phyloP scores from a whole-genome alignment of 1,140 invertebrate species.

The Trinorchestia longiramus region DNA sequence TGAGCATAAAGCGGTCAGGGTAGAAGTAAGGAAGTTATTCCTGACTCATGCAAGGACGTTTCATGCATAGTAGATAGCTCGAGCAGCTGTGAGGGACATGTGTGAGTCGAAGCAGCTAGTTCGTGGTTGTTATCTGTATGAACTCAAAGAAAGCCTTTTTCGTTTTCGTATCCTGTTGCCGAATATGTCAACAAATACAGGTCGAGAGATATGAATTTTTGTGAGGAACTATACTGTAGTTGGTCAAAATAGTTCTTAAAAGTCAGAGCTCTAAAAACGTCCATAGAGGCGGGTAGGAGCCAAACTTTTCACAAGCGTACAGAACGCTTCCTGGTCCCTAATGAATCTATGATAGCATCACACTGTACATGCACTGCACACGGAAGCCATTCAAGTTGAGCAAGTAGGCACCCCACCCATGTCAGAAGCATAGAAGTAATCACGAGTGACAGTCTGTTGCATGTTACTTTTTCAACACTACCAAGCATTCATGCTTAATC shows the following conservation, averaged over 20 bases:
- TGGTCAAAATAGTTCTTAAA: too few species aligned
- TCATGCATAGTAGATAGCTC: background rate
- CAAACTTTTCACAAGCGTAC: too few species aligned
- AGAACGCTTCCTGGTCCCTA: too few species aligned
- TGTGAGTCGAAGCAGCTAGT: background rate
- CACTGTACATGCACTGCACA: background rate
- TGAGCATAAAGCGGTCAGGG: background rate
- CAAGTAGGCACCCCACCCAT: background rate
- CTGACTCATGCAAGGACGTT: background rate
- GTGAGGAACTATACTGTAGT: too few species aligned
- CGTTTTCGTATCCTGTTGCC: background rate
- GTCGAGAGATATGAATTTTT: too few species aligned
- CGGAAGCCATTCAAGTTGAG: background rate
- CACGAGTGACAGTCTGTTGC: background rate
- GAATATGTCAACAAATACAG: background rate
- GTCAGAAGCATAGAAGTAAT: background rate
- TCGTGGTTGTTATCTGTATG: background rate
- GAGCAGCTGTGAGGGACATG: background rate
- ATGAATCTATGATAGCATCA: too few species aligned
- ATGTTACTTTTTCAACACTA: background rate
- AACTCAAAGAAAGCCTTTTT: background rate
- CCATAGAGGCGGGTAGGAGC: too few species aligned
- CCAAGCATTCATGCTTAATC: background rate
- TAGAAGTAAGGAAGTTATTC: background rate
- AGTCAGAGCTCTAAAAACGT: too few species aligned